Conservation (phyloP, 2,888 invertebrate genomes). For the Reticulitermes lucifugus region DNA sequence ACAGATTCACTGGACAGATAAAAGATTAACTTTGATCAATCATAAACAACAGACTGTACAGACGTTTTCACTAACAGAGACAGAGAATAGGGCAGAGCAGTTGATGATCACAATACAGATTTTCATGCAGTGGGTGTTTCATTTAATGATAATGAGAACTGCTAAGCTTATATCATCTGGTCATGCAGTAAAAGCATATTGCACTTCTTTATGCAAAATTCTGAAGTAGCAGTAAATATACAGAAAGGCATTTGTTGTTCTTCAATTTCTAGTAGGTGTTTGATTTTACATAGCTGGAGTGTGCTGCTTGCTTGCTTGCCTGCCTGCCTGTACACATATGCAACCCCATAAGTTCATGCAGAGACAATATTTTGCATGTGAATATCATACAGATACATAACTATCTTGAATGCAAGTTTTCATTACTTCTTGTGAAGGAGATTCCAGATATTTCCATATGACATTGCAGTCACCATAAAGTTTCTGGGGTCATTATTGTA, state of each 20-base stretch:
- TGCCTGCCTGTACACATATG: neutral
- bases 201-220: neutral
- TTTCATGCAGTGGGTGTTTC: too few relatives aligned
- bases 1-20: neutral
- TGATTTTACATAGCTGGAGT: neutral
- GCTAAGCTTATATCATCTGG: neutral
- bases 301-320: neutral
- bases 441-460: too few relatives aligned
- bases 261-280: neutral
- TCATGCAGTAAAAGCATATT: slow-evolving; percentile 51
- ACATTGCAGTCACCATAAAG: too few relatives aligned
- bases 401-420: too few relatives aligned
- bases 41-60: neutral
- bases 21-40: neutral
- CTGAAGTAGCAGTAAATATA: neutral
- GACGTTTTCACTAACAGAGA: slow-evolving; percentile 7
- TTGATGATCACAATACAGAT: neutral
- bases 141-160: neutral
- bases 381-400: too few relatives aligned
- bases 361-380: too few relatives aligned
- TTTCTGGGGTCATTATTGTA: too few relatives aligned
- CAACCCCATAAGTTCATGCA: neutral
- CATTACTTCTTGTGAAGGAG: too few relatives aligned
- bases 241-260: neutral
- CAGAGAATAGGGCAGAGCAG: neutral